phyloP scores from a whole-genome alignment of 92 coral and sea anemone species.

The Palythoa grandiflora region DNA sequence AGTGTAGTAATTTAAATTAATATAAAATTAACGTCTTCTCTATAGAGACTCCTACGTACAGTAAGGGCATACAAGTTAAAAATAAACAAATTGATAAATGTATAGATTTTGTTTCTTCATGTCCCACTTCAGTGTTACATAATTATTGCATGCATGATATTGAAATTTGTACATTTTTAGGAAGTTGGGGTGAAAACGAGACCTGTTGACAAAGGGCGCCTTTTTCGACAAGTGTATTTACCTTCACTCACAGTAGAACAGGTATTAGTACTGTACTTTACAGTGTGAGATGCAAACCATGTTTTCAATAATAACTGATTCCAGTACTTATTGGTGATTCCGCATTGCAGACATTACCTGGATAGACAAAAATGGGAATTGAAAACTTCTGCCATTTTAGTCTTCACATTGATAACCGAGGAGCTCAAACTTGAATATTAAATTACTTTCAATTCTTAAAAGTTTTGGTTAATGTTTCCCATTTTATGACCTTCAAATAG shows the following conservation, averaged over 20 bases:
- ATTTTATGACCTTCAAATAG: not conserved
- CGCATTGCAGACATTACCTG: not conserved
- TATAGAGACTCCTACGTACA: not conserved
- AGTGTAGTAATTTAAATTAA: not conserved
- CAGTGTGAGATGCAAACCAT: constrained; percentile 11
- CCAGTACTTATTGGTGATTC: not conserved
- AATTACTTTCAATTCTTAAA: constrained; percentile 3
- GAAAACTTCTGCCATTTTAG: not conserved
- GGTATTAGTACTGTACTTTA: not conserved
- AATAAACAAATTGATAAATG: constrained; percentile 1
- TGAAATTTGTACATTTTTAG: constrained; percentile 14
- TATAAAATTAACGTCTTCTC: not conserved
- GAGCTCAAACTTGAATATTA: constrained; percentile 2
- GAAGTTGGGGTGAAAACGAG: constrained; percentile 4
- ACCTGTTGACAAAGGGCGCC: constrained; percentile 9
- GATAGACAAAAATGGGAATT: constrained; percentile 9
- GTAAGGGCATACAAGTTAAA: constrained; percentile 6
- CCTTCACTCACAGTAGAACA: constrained; percentile 17
- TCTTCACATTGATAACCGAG: constrained; percentile 10
- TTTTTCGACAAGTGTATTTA: constrained; percentile 9
- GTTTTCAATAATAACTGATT: constrained; percentile 15
- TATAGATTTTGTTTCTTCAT: constrained; percentile 2
- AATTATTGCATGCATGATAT: constrained; percentile 1
- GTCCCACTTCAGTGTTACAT: constrained; percentile 2
- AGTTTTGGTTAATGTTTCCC: not conserved